Base-by-base conservation (phyloP, 2,113 vertebrate species). In the Hippocampus guttulatus region DNA sequence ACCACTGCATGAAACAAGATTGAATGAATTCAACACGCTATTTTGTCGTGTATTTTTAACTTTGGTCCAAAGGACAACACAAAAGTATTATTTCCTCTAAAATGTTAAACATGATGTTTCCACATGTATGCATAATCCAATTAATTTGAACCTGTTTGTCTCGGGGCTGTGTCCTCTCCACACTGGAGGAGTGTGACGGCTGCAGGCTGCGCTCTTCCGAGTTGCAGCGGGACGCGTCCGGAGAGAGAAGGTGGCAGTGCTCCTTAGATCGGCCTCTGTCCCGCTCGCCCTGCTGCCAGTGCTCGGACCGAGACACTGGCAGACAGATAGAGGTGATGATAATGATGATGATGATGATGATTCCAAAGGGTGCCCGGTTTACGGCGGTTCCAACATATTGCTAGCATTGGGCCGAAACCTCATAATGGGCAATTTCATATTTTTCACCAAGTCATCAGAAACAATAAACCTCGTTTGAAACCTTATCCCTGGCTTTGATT, bases 201-300 rank as follows among this genome's bases (percentile, higher is more conserved):
- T 95, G 93, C 2, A 93, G 90, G 72, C 93, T 94, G 66, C 96
- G 93, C 75, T 98, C 95, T 76, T 96, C 95, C 0, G 96, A 98
- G 88, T 95, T 96, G 80, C 96, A 96, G 68, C 96, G 95, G 43
- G 95, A 96, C 2, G 90, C 87, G 18, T 95, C 93, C 0, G 97
- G 95, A 69, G 97, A 98, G 49, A 98, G 93, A 77, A 98, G 94
- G 70, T 96, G 95, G 71, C 95, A 95, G 55, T 94, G 94, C 80
- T 99, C 97, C 91, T 96, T 98, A 2, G 96, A 95, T 27, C 96
- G 93, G 0, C 96, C 95, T 16, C 96, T 89, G 83, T 98, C 95
- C 0, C 92, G 92, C 82, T 95, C 94, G 0, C 92, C 92, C 0
- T 94, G 94, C 77, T 94, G 93, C 78, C 94, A 91, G 25, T 90